Percentiles rank a stretch among this genome's conserved stretches.
Evolutionary conservation across 2,888 invertebrate species (phyloP).

Genomic region (Parapristionchus giblindavisi): DNA sequence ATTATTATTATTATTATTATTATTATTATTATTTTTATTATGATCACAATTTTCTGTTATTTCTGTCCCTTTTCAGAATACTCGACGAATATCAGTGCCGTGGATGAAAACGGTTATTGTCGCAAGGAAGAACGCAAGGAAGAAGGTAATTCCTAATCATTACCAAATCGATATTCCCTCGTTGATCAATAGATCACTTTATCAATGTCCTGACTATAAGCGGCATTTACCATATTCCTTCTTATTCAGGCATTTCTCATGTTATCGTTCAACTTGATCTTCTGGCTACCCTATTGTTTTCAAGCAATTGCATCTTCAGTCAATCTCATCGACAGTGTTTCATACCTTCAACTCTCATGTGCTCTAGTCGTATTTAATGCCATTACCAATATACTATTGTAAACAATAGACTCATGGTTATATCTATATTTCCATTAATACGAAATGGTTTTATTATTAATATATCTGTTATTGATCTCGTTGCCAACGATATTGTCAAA

Average conservation of each 20-base stretch:
- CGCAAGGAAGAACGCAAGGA: conserved; percentile 4
- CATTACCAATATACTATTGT: conserved; percentile 50
- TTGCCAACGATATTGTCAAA: too few species aligned
- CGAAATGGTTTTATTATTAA: too few species aligned
- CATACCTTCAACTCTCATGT: conserved; percentile 49
- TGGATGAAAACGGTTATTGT: neutral
- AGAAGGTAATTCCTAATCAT: neutral
- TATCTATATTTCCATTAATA: too few species aligned
- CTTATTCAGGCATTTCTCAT: conserved; percentile 51
- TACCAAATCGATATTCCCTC: neutral
- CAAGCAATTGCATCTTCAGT: conserved; percentile 50
- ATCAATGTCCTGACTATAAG: too few species aligned
- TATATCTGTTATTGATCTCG: too few species aligned
- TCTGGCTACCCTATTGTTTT: conserved; percentile 56
- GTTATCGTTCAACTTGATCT: conserved; percentile 53
- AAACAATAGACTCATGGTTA: too few species aligned
- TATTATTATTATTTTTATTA: too few species aligned
- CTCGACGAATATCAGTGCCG: neutral
- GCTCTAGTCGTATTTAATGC: conserved; percentile 56
- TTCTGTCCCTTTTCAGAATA: too few species aligned
- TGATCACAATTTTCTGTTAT: too few species aligned
- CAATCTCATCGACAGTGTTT: conserved; percentile 39
- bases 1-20: too few species aligned
- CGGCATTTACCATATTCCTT: too few species aligned
- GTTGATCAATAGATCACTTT: too few species aligned